Percentiles rank a stretch among this genome's conserved stretches.
Conservation (phyloP, 1,140 invertebrate species). For the Argopecten irradians region DNA sequence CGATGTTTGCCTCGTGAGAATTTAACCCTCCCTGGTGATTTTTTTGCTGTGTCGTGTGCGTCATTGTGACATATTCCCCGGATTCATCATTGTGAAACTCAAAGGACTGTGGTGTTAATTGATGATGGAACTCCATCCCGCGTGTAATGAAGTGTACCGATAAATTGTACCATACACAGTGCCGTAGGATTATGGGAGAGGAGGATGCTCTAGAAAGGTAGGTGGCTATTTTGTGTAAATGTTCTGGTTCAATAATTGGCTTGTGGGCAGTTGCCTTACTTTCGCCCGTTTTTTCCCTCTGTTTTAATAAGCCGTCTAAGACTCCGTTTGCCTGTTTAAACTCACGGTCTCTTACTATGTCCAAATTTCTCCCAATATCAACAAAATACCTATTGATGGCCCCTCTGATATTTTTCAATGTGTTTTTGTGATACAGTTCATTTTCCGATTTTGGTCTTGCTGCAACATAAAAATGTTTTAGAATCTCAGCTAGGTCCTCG, state of each 20-base stretch:
- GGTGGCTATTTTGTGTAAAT: slow-evolving; percentile 31
- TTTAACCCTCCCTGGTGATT: background rate
- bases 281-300: background rate
- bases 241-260: slow-evolving; percentile 15
- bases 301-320: slow-evolving; percentile 13
- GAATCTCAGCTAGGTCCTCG: background rate
- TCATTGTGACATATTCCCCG: slow-evolving; percentile 31
- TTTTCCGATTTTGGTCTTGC: background rate
- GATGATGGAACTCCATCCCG: background rate
- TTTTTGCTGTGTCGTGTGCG: slow-evolving; percentile 30
- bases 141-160: no score
- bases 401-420: slow-evolving; percentile 14
- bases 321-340: slow-evolving; percentile 33
- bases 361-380: slow-evolving; percentile 18
- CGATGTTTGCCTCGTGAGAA: background rate
- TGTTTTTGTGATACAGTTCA: slow-evolving; percentile 25
- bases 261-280: background rate
- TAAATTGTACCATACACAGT: no score
- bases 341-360: slow-evolving; percentile 26
- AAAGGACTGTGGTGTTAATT: slow-evolving; percentile 27
- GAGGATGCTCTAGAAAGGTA: slow-evolving; percentile 6
- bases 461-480: slow-evolving; percentile 30
- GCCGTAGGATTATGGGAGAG: no score
- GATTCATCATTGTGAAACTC: slow-evolving; percentile 15
- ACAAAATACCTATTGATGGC: slow-evolving; percentile 36